phyloP scores from a whole-genome alignment of 37 sponge, comb jelly and placozoan genomes.

The Agelas oroides region DNA sequence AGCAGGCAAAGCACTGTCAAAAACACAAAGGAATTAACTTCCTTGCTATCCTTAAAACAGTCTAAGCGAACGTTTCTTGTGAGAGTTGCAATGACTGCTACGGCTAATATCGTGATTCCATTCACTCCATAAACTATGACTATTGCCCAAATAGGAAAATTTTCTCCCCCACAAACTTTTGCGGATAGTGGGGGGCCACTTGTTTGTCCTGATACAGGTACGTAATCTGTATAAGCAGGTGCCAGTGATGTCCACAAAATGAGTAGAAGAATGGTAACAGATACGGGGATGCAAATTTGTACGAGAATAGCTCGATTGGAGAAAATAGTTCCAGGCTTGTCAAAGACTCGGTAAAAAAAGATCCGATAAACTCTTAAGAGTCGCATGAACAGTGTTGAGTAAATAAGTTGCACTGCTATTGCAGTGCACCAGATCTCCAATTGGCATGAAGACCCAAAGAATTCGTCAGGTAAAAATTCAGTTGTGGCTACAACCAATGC shows the following conservation, averaged over 20 bases:
- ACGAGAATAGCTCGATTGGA: slow-evolving; percentile 8
- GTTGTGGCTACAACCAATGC: neutral
- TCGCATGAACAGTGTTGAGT: slow-evolving; percentile 27
- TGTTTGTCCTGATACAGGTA: neutral
- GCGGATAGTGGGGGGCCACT: neutral
- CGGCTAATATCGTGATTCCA: neutral
- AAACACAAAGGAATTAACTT: slow-evolving; percentile 32
- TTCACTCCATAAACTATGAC: neutral
- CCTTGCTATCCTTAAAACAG: slow-evolving; percentile 54
- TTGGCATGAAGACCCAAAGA: slow-evolving; percentile 10
- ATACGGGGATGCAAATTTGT: neutral
- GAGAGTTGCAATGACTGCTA: slow-evolving; percentile 26
- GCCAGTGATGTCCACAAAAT: slow-evolving; percentile 28
- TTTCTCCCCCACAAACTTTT: neutral
- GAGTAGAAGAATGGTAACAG: slow-evolving; percentile 1
- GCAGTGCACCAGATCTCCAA: slow-evolving; percentile 13
- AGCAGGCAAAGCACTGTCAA: neutral
- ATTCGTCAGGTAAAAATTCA: neutral
- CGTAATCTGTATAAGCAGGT: too few relatives aligned
- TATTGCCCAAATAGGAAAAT: neutral
- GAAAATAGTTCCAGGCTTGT: slow-evolving; percentile 21
- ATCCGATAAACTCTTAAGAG: slow-evolving; percentile 33
- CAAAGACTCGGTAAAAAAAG: slow-evolving; percentile 9
- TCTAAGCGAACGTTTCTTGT: slow-evolving; percentile 36
- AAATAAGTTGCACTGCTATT: slow-evolving; percentile 31